A percentile compares a stretch with the other conserved stretches of the same genome.
Evolutionary conservation across 2,797 vertebrate species (phyloP).

Genomic region (Cossypha heuglini): DNA sequence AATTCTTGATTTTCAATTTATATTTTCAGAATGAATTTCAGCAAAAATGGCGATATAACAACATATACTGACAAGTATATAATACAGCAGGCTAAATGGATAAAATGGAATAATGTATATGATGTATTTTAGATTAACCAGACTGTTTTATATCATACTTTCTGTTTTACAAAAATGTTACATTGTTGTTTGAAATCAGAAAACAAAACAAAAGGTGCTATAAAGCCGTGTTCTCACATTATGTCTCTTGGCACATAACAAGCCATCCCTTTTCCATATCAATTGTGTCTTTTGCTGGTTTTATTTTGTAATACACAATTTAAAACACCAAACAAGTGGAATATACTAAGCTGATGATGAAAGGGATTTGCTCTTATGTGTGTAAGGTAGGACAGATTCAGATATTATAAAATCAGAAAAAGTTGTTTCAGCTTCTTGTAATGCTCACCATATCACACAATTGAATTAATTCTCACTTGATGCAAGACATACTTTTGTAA

Average conservation of each 20-base stretch:
- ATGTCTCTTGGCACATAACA: background rate
- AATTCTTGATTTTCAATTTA: background rate
- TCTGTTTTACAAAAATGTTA: background rate
- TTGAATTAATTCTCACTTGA: background rate
- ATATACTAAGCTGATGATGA: background rate
- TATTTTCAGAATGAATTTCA: background rate
- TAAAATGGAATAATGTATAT: background rate
- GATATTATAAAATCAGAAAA: background rate
- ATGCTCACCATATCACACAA: background rate
- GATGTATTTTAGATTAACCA: background rate
- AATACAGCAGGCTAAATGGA: background rate
- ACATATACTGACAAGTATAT: background rate
- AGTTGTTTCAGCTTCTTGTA: background rate
- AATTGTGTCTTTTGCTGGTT: background rate
- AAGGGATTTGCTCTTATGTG: background rate
- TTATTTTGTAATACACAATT: background rate
- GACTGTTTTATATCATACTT: background rate
- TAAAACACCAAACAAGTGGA: background rate
- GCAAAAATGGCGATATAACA: background rate
- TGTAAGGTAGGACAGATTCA: background rate
- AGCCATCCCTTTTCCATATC: background rate
- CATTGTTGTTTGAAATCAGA: background rate
- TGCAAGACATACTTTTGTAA: background rate
- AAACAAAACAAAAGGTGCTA: background rate
- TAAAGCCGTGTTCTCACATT: background rate